These are phyloP conservation scores for Pseudochaenichthys georgianus DNA, from an alignment of 2,797 vertebrate species.

Conservation along the genomic window DNA sequence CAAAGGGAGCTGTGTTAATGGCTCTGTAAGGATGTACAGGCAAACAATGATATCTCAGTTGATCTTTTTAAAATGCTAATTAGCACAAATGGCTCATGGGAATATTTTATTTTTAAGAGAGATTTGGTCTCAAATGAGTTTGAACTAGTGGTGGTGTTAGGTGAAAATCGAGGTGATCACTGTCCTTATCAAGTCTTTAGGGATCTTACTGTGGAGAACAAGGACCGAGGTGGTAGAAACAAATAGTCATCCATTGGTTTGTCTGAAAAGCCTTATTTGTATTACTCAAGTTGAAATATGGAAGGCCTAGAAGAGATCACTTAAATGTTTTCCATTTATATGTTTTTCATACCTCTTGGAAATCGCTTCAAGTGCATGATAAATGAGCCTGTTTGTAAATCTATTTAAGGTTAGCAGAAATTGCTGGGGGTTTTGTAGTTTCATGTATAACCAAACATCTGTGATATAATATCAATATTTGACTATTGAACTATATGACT, in stretches of 20 bases:
- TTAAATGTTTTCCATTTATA: not conserved
- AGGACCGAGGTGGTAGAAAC: not conserved
- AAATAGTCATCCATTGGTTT: not conserved
- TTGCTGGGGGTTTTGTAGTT: not conserved
- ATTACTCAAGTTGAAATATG: not conserved
- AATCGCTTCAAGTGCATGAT: not conserved
- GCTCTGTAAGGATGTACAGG: not conserved
- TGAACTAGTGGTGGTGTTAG: not conserved
- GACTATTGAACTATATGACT: not conserved
- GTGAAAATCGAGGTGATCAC: too few species aligned
- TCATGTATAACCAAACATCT: not conserved
- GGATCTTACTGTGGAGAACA: too few species aligned
- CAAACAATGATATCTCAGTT: not conserved
- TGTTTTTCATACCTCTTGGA: not conserved
- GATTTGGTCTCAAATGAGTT: not conserved
- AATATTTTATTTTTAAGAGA: not conserved
- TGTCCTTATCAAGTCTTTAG: too few species aligned
- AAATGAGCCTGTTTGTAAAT: slow-evolving; percentile 4
- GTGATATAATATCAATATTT: not conserved
- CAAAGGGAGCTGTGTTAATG: not conserved
- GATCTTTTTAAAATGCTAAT: not conserved
- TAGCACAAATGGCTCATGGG: too few species aligned
- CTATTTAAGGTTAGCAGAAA: not conserved
- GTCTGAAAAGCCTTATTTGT: not conserved
- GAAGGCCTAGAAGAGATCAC: not conserved